phyloP scores from a whole-genome alignment of 2,113 vertebrate genomes.

The Elachura formosa region DNA sequence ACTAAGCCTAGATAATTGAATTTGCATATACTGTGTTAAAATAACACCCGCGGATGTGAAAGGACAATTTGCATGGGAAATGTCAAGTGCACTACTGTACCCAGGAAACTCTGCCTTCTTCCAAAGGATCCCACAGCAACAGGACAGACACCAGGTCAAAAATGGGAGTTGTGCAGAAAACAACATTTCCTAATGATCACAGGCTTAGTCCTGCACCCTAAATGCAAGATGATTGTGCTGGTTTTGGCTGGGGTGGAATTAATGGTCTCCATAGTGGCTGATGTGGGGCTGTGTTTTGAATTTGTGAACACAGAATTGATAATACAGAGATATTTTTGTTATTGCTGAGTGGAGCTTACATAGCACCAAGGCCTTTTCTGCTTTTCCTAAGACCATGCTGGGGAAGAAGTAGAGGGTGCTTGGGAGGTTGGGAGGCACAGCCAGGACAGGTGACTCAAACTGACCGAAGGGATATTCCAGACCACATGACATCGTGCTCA shows the following conservation, averaged over 20 bases:
- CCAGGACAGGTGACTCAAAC: not conserved
- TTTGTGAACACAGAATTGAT: not conserved
- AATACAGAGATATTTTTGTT: not conserved
- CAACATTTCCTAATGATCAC: not conserved
- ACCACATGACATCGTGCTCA: not conserved
- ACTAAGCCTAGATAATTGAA: not conserved
- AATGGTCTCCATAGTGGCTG: not conserved
- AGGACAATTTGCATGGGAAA: not conserved
- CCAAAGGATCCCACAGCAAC: not conserved
- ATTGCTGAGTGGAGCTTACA: not conserved
- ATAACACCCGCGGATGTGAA: not conserved
- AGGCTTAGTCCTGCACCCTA: not conserved
- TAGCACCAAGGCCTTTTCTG: not conserved
- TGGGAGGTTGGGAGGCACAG: not conserved
- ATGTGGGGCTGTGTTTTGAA: not conserved
- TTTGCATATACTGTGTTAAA: not conserved
- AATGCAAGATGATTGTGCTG: not conserved
- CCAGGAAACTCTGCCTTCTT: not conserved
- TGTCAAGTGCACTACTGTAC: accelerated
- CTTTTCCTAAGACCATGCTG: not conserved
- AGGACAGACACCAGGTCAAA: not conserved
- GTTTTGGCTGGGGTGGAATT: not conserved
- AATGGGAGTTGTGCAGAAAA: not conserved
- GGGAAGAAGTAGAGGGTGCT: not conserved
- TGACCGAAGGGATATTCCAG: not conserved